These are phyloP conservation scores for Empis stercorea DNA, from an alignment of 2,888 invertebrate genomes.

Conservation along the genomic window DNA sequence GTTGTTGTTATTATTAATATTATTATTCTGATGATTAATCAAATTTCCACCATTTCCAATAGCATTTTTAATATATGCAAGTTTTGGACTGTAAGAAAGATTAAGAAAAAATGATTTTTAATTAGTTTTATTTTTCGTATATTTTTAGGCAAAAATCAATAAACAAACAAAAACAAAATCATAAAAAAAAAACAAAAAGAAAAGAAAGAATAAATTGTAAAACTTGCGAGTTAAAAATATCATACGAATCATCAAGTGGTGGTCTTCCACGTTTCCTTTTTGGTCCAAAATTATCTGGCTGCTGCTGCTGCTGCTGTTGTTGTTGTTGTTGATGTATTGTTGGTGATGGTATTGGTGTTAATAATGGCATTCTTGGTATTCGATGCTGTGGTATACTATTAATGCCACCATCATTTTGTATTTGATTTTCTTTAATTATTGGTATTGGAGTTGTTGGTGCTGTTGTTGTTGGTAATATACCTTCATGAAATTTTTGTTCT, in stretches of 20 bases:
- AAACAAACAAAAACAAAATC: too few relatives aligned
- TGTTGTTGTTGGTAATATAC: not conserved
- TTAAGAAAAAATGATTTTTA: too few relatives aligned
- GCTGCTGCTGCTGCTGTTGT: constrained; percentile 6
- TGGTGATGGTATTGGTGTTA: constrained; percentile 27
- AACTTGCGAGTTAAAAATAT: constrained; percentile 34
- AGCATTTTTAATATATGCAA: too few relatives aligned
- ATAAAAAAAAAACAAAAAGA: too few relatives aligned
- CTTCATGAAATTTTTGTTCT: constrained; percentile 7
- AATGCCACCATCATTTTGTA: not conserved
- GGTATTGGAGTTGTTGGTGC: not conserved
- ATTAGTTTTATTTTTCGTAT: too few relatives aligned
- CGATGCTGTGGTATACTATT: not conserved
- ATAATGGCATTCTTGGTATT: constrained; percentile 27
- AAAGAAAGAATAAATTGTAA: not conserved
- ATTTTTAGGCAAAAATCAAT: too few relatives aligned
- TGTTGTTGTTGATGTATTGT: constrained; percentile 10
- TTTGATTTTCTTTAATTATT: not conserved
- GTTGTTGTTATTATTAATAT: too few relatives aligned
- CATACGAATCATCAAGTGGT: constrained; percentile 45
- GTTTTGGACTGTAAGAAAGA: too few relatives aligned
- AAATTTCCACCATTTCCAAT: too few relatives aligned
- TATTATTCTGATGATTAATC: too few relatives aligned
- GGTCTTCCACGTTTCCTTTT: constrained; percentile 52
- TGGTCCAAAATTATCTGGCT: constrained; percentile 36